Evolutionary conservation across 2,113 vertebrate species (phyloP), one percentile per base, ranked within the genome.

Genomic region (Hemiscyllium ocellatum): DNA sequence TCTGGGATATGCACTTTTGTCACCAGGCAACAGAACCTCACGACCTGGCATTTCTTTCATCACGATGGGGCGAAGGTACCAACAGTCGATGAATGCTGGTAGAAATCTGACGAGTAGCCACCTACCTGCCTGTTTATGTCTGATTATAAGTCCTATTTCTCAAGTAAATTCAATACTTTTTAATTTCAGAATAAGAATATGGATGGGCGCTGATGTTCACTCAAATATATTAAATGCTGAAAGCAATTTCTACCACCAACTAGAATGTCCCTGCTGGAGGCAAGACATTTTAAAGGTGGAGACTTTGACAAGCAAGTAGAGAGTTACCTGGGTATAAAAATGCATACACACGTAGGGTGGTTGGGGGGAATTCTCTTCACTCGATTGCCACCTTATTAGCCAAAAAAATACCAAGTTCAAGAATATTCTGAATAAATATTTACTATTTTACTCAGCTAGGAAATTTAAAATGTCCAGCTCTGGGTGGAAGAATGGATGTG

Each of bases 11-110:
- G 96, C 96, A 97, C 96, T 97, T 96, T 96, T 97, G 97, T 98
- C 97, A 97, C 98, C 97, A 97, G 96, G 97, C 97, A 98, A 97
- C 98, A 97, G 69, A 96, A 93, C 29, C 89, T 66, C 89, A 61
- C 56, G 65, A 91, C 89, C 89, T 66, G 89, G 61, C 61, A 93
- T 93, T 93, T 93, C 89, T 93, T 37, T 20, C 89, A 93, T 93
- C 89, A 68, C 89, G 89, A 37, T 68, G 89, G 89, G 89, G 66
- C 89, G 89, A 66, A 93, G 89, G 89, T 93, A 93, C 89, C 89
- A 93, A 33, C 89, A 66, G 89, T 19, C 13, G 61, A 66, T 37
- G 89, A 37, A 68, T 93, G 61, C 33, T 66, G 61, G 20, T 65
- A 93, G 33, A 66, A n/a, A 66, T 66, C 89, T 91, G 61, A 65